Conservation (phyloP, 2,888 invertebrate genomes). For the Chrysotoxum bicinctum region DNA sequence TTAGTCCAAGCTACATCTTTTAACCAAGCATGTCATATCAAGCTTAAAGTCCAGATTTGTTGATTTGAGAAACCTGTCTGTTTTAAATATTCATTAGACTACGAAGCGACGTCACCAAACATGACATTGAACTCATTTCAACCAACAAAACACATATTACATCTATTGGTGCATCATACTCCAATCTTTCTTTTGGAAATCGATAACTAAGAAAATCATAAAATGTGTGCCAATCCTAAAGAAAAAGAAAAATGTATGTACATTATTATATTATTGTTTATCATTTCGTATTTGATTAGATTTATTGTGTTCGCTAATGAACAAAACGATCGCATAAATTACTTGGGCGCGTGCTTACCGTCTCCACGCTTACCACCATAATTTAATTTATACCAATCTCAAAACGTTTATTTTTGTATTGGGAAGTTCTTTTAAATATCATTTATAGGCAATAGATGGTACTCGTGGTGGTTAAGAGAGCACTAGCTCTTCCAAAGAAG, state of each 20-base stretch:
- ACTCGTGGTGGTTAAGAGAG: too few species aligned
- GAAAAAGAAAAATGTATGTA: neutral
- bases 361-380: neutral
- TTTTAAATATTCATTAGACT: neutral
- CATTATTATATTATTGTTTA: neutral
- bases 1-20: too few species aligned
- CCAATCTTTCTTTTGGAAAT: neutral
- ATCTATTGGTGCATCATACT: neutral
- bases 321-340: neutral
- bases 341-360: neutral
- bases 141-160: neutral
- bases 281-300: neutral
- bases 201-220: neutral
- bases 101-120: neutral
- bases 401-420: too few species aligned
- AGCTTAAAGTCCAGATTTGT: neutral
- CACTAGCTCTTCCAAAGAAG: too few species aligned
- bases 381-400: neutral
- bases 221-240: neutral
- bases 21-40: neutral
- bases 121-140: slow-evolving; percentile 3
- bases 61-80: neutral
- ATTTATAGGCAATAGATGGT: too few species aligned
- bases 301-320: neutral
- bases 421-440: too few species aligned